Conservation (phyloP, 2,888 invertebrate species). For the Anodontia alba region DNA sequence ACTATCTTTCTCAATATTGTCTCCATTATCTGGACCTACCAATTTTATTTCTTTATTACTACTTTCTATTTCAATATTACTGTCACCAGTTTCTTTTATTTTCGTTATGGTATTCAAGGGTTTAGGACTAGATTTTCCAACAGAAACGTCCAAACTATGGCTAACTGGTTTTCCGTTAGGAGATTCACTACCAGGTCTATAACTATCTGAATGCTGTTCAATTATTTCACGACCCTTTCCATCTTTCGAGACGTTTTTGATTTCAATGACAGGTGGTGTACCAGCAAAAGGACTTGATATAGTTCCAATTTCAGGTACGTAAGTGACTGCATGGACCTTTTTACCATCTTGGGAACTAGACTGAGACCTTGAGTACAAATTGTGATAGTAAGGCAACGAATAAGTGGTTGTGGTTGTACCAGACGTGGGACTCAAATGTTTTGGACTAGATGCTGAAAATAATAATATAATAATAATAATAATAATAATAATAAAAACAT, state of each 20-base stretch:
- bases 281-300: slow-evolving; percentile 62
- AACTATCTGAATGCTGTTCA: neutral
- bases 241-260: slow-evolving; percentile 6
- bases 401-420: slow-evolving; percentile 63
- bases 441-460: slow-evolving; percentile 17
- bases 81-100: no score
- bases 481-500: no score
- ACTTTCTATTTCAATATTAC: no score
- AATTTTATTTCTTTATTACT: no score
- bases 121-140: neutral
- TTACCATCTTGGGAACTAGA: slow-evolving; percentile 55
- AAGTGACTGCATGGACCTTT: slow-evolving; percentile 79
- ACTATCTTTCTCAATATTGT: no score
- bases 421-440: slow-evolving; percentile 26
- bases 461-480: neutral
- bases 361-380: slow-evolving; percentile 70
- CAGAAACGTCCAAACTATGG: neutral
- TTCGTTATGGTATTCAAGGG: no score
- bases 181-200: neutral
- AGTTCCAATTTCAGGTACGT: slow-evolving; percentile 79
- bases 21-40: no score
- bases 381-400: slow-evolving; percentile 77
- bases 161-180: neutral
- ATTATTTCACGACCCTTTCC: neutral
- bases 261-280: slow-evolving; percentile 47